Percentiles rank a stretch among this genome's conserved stretches.
Evolutionary conservation across 2,888 invertebrate genomes (phyloP).

Genomic region (Callimorpha dominula): DNA sequence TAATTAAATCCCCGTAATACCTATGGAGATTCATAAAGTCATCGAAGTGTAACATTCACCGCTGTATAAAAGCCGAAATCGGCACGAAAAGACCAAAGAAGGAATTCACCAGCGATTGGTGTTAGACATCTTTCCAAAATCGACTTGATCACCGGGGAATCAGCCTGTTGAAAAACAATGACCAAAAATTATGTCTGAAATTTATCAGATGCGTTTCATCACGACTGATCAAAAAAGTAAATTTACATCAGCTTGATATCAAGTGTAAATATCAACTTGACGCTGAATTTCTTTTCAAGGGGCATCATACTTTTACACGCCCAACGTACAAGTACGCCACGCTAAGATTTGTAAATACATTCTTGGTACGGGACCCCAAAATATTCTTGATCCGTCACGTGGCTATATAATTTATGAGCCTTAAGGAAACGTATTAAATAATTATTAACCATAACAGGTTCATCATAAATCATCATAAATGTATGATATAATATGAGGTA

Average conservation of each 20-base stretch:
- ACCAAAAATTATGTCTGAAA: too few species aligned
- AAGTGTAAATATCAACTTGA: too few species aligned
- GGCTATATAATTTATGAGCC: conserved; percentile 7
- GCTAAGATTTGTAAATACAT: background rate
- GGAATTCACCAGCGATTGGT: background rate
- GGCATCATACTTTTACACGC: too few species aligned
- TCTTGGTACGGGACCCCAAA: background rate
- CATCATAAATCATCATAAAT: too few species aligned
- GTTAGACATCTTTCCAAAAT: background rate
- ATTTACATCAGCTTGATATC: too few species aligned
- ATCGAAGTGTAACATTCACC: background rate
- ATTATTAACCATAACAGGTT: conserved; percentile 2
- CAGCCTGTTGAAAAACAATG: too few species aligned
- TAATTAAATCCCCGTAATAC: background rate
- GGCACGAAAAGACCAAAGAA: background rate
- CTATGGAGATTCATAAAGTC: background rate
- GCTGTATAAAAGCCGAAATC: background rate
- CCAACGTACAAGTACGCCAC: too few species aligned
- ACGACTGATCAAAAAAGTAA: too few species aligned
- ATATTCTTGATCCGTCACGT: background rate
- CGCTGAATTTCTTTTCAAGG: too few species aligned
- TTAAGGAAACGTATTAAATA: conserved; percentile 10
- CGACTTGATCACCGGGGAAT: too few species aligned
- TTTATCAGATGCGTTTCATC: too few species aligned
- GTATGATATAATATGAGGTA: conserved; percentile 5